phyloP scores from a whole-genome alignment of 30 jellyfish, hydroid and myxozoan genomes.

The Mastigias papua region DNA sequence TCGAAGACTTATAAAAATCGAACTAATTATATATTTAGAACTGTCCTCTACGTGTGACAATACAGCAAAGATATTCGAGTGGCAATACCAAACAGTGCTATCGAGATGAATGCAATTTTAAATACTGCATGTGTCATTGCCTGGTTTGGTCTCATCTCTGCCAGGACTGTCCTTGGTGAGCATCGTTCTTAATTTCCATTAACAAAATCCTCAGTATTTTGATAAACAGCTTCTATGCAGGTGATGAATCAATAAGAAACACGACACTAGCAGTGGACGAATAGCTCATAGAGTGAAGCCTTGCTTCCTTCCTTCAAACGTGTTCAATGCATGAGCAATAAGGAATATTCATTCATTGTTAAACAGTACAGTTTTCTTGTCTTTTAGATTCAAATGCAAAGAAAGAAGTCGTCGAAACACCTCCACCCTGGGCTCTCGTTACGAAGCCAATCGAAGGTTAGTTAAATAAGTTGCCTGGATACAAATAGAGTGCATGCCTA shows the following conservation, averaged over 20 bases:
- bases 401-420: not conserved
- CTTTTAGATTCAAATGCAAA: not conserved
- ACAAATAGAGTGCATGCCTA: no score
- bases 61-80: not conserved
- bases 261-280: no score
- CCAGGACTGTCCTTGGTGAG: not conserved
- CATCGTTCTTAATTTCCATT: not conserved
- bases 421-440: conserved; percentile 10
- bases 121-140: not conserved
- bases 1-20: not conserved
- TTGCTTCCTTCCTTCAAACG: no score
- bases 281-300: no score
- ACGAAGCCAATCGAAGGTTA: not conserved
- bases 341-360: not conserved
- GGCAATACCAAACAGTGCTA: not conserved
- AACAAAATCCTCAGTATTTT: no score
- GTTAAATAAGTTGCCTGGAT: not conserved
- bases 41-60: not conserved
- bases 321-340: not conserved
- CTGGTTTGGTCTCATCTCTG: not conserved
- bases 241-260: no score
- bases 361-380: not conserved
- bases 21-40: not conserved
- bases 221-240: no score
- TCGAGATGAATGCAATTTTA: not conserved